Conservation (phyloP, 2,797 vertebrate species). For the Thripadectes ignobilis region DNA sequence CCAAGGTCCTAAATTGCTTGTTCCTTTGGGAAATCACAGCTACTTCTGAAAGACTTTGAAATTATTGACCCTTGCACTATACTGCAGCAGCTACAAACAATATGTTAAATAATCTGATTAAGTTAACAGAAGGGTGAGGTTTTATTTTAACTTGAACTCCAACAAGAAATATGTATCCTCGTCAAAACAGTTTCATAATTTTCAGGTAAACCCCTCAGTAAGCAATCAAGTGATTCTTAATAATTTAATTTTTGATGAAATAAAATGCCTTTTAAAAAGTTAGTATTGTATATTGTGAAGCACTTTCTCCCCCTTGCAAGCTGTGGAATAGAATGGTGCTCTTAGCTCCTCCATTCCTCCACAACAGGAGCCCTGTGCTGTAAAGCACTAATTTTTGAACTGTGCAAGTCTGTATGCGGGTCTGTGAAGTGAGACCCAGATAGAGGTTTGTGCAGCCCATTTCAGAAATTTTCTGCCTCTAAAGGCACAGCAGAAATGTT, state of each 20-base stretch:
- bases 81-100: neutral
- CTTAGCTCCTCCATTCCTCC: neutral
- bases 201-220: neutral
- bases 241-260: neutral
- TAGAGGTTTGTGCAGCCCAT: neutral
- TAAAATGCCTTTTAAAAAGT: neutral
- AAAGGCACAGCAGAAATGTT: neutral
- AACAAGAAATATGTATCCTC: neutral
- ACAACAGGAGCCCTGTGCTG: neutral
- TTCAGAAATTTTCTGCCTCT: neutral
- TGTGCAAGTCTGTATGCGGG: neutral
- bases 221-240: neutral
- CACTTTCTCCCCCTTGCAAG: neutral
- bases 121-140: neutral
- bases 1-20: neutral
- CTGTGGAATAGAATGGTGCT: neutral
- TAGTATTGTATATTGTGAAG: neutral
- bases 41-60: neutral
- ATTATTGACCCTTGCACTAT: neutral
- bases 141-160: neutral
- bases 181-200: neutral
- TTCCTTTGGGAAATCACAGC: neutral
- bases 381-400: neutral
- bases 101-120: neutral
- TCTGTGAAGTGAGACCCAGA: neutral